A percentile compares a stretch with the other conserved stretches of the same genome.
These are phyloP conservation scores for Strix uralensis DNA, from an alignment of 2,113 vertebrate species.

Conservation along the genomic window DNA sequence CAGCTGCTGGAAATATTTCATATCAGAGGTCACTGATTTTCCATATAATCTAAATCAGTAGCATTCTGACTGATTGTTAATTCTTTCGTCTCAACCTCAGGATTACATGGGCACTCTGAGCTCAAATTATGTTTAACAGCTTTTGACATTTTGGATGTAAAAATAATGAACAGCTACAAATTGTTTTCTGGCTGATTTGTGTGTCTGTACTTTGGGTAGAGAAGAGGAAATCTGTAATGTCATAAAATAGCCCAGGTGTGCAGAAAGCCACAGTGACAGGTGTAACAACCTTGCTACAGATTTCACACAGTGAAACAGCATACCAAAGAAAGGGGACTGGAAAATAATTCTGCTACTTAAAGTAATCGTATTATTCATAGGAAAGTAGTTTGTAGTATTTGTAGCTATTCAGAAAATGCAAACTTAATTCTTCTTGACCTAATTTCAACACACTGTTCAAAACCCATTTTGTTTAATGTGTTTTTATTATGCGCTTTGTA, in stretches of 20 bases:
- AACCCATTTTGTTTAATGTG: slow-evolving; percentile 23
- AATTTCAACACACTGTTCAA: not conserved
- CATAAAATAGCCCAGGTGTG: slow-evolving; percentile 9
- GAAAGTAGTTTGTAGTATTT: not conserved
- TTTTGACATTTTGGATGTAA: slow-evolving; percentile 39
- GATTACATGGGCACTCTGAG: not conserved
- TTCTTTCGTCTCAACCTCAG: slow-evolving; percentile 25
- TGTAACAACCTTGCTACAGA: not conserved
- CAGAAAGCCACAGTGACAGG: not conserved
- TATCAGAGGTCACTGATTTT: not conserved
- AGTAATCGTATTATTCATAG: not conserved
- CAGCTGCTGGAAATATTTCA: not conserved
- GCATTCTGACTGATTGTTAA: not conserved
- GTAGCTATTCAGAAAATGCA: slow-evolving; percentile 33
- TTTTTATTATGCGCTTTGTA: slow-evolving; percentile 56
- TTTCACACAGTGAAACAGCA: not conserved
- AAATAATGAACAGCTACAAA: slow-evolving; percentile 18
- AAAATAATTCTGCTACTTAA: slow-evolving; percentile 4
- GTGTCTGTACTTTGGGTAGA: slow-evolving; percentile 3
- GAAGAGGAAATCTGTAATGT: slow-evolving; percentile 16
- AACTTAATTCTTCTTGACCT: slow-evolving; percentile 26
- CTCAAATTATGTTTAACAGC: slow-evolving; percentile 42
- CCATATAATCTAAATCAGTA: not conserved
- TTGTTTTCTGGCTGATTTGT: slow-evolving; percentile 32
- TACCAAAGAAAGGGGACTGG: not conserved